Base-by-base conservation (phyloP, 2,113 vertebrate genomes). In the Proteles cristata region DNA sequence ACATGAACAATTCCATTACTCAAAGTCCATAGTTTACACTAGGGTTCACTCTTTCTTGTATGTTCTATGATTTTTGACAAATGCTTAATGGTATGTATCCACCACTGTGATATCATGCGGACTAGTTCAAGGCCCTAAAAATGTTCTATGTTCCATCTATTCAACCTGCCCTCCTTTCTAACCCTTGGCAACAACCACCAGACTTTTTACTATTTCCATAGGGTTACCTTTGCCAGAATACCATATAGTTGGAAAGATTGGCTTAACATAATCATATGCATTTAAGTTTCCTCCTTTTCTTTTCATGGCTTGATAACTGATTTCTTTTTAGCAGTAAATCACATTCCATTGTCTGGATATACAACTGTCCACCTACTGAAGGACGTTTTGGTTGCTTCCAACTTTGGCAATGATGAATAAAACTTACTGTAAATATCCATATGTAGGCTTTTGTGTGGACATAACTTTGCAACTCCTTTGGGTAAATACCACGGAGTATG, bases 331-430 rank as follows among this genome's bases (percentile, higher is more conserved):
- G 73, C 39, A 58, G 53, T 90, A n/a, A 95, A 50, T 80, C 53
- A 21, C 68, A 53, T 53, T 65, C 35, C 8, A 65, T 69, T 71
- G 28, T 48, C 85, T 94, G 69, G 11, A 58, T 76, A 25, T 66
- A 66, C 43, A n/a, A 69, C 23, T 55, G 92, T 71, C 77, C 50
- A 94, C 48, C 84, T 65, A 88, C 39, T 77, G 73, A 94, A 90
- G 21, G 61, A 11, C 50, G 50, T 58, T 45, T 80, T 81, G 71
- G 61, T 73, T 88, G 28, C 71, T 85, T 92, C 55, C 21, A 84
- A 50, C 39, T 92, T 83, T 26, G 58, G n/a, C 48, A 89, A 1
- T 89, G 84, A 79, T 80, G 26, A 79, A 83, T 48, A 80, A 90
- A 88, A 88, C 48, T 79, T 79, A 50, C 84, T 80, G 28, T 23